These are phyloP conservation scores for Hypocryptadius cinnamomeus DNA, from an alignment of 2,113 vertebrate species.

Conservation along the genomic window DNA sequence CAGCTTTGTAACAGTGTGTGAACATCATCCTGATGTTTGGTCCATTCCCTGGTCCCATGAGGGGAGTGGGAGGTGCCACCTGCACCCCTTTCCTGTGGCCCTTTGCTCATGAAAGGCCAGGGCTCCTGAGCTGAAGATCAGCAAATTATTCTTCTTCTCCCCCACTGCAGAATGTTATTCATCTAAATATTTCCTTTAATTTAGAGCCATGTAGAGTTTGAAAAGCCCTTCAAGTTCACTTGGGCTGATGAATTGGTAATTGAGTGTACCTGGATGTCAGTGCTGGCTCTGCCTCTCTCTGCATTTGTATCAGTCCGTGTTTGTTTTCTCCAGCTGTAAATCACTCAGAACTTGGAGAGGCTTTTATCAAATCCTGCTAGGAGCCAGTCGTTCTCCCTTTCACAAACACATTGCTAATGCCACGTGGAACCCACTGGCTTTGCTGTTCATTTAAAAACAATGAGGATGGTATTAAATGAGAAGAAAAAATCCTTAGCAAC, in stretches of 20 bases:
- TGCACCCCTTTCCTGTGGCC: background rate
- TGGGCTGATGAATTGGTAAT: slow-evolving; percentile 63
- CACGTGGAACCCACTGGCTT: slow-evolving; percentile 11
- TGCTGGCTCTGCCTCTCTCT: slow-evolving; percentile 12
- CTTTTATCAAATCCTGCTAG: slow-evolving; percentile 59
- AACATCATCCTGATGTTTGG: background rate
- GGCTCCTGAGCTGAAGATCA: background rate
- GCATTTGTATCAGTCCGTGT: slow-evolving; percentile 54
- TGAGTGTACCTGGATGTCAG: slow-evolving; percentile 44
- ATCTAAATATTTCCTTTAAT: slow-evolving; percentile 53
- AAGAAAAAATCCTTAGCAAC: background rate
- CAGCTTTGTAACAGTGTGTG: background rate
- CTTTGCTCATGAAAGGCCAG: background rate
- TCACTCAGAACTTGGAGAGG: slow-evolving; percentile 55
- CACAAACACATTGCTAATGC: slow-evolving; percentile 46
- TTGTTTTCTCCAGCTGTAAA: slow-evolving; percentile 59
- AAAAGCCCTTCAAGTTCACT: slow-evolving; percentile 60
- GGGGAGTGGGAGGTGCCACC: background rate
- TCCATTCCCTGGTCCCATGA: background rate
- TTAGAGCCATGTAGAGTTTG: slow-evolving; percentile 50
- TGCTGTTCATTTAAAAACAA: slow-evolving; percentile 52
- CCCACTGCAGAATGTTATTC: background rate
- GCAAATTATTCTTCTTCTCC: slow-evolving; percentile 2
- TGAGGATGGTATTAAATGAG: slow-evolving; percentile 37
- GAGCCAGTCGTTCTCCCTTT: slow-evolving; percentile 15